phyloP scores from a whole-genome alignment of 1,140 invertebrate species.

The Drosophila sturtevanti region DNA sequence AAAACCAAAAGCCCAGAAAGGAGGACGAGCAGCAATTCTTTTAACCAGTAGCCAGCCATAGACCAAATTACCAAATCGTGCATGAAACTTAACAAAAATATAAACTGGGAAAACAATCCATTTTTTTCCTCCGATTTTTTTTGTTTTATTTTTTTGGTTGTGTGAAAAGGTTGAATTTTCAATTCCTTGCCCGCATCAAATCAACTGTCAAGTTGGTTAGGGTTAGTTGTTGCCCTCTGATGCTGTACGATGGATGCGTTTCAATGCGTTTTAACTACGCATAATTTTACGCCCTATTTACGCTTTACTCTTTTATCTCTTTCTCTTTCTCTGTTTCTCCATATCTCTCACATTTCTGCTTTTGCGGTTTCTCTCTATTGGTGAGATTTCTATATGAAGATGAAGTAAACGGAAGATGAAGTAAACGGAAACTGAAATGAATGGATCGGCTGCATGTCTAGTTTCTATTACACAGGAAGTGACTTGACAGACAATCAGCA shows the following conservation, averaged over 20 bases:
- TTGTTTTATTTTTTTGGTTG: background rate
- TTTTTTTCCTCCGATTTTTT: conserved; percentile 31
- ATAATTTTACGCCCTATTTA: conserved; percentile 76
- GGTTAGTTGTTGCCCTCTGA: conserved; percentile 12
- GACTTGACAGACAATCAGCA: conserved; percentile 60
- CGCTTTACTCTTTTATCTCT: conserved; percentile 33
- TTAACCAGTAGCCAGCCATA: conserved; percentile 48
- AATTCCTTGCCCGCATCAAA: conserved; percentile 42
- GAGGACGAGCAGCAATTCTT: conserved; percentile 33
- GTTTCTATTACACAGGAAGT: conserved; percentile 79
- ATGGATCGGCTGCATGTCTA: conserved; percentile 52
- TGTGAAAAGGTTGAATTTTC: conserved; percentile 1
- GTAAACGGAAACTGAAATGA: conserved; percentile 16
- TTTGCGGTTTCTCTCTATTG: conserved; percentile 50
- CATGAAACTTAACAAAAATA: conserved; percentile 46
- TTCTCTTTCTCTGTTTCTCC: background rate
- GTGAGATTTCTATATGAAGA: conserved; percentile 38
- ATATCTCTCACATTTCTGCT: conserved; percentile 18
- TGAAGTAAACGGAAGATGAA: conserved; percentile 57
- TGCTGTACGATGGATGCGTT: conserved; percentile 39
- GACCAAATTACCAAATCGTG: conserved; percentile 71
- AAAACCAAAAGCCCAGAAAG: conserved; percentile 2
- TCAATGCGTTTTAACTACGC: conserved; percentile 56
- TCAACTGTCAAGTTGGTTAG: conserved; percentile 53
- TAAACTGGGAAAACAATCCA: conserved; percentile 60